Conservation (phyloP, 2,113 vertebrate genomes). For the Oostethus manadensis region DNA sequence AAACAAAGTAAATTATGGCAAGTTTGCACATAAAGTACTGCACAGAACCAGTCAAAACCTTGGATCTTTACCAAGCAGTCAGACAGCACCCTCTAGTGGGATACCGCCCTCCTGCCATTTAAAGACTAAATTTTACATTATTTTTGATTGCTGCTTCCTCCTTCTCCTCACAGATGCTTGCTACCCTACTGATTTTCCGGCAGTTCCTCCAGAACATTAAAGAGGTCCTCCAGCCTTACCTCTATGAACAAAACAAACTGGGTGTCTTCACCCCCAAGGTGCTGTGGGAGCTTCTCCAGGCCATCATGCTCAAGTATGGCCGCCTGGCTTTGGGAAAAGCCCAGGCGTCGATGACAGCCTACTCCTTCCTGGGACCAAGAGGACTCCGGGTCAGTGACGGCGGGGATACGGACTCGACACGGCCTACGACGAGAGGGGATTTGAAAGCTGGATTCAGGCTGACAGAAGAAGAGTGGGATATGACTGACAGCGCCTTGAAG, state of each 20-base stretch:
- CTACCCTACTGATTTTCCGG: constrained; percentile 90
- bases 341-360: constrained; percentile 53
- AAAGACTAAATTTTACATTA: too few relatives aligned
- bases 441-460: constrained; percentile 87
- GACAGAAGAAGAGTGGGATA: constrained; percentile 81
- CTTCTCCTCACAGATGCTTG: constrained; percentile 80
- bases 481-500: constrained; percentile 82
- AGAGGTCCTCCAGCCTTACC: constrained; percentile 90
- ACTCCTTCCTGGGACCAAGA: constrained; percentile 55
- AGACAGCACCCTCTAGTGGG: too few relatives aligned
- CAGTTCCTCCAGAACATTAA: constrained; percentile 93
- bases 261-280: constrained; percentile 79
- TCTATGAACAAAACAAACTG: constrained; percentile 83
- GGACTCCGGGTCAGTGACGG: constrained; percentile 27
- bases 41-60: too few relatives aligned
- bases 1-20: too few relatives aligned
- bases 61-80: background rate
- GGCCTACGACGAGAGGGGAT: constrained; percentile 45
- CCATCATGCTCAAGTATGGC: constrained; percentile 73
- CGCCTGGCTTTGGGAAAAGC: constrained; percentile 59
- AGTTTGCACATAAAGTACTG: too few relatives aligned
- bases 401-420: constrained; percentile 24
- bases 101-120: too few relatives aligned
- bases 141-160: background rate
- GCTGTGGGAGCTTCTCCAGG: constrained; percentile 75